A percentile compares a stretch with the other conserved stretches of the same genome.
These are phyloP conservation scores for Schizothorax lantsangensis DNA, from an alignment of 2,797 vertebrate genomes.

Conservation along the genomic window DNA sequence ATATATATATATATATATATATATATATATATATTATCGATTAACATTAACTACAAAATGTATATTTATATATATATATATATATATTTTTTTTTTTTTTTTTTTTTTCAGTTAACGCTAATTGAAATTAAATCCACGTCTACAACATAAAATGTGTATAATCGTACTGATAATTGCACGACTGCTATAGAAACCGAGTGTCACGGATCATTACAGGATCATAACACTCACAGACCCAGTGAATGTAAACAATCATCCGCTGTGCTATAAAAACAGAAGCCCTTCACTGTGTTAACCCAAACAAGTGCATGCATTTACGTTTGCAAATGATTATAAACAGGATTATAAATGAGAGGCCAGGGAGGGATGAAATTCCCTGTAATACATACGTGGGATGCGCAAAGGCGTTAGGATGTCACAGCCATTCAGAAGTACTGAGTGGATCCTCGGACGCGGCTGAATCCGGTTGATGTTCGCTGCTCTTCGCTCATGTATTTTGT, in stretches of 20 bases:
- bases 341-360: background rate
- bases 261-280: background rate
- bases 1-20: too few species aligned
- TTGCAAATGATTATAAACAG: background rate
- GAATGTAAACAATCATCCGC: slow-evolving; percentile 9
- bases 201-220: background rate
- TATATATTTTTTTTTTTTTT: too few species aligned
- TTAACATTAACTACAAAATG: too few species aligned
- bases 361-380: background rate
- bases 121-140: background rate
- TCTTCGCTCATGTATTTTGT: background rate
- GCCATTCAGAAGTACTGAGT: slow-evolving; percentile 24
- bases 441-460: slow-evolving; percentile 6
- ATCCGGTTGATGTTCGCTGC: background rate
- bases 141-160: background rate
- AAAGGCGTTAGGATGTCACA: slow-evolving; percentile 25
- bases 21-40: too few species aligned
- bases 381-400: slow-evolving; percentile 55
- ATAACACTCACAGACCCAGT: background rate
- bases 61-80: too few species aligned
- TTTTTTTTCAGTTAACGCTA: too few species aligned
- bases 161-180: background rate
- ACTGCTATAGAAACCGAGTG: background rate
- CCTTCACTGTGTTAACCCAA: background rate
- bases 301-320: background rate